Evolutionary conservation across 2,113 vertebrate species (phyloP).

Genomic region (Gorsachius goisagi): DNA sequence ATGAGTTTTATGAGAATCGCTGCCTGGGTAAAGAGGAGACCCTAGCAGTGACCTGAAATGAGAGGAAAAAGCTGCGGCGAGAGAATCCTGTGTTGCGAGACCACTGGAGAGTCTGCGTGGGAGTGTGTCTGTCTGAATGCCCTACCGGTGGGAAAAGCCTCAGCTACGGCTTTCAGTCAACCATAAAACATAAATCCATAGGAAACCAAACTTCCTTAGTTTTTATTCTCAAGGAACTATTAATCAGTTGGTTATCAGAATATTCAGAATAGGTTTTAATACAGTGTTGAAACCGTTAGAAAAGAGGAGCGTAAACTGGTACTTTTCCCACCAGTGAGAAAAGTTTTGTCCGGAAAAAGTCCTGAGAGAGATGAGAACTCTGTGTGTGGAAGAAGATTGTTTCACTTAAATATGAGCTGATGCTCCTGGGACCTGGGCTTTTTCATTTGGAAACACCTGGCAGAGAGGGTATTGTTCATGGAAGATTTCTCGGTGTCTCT

Average conservation of each 20-base stretch:
- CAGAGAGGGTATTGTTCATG: background rate
- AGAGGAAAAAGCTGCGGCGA: background rate
- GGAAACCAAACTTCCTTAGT: slow-evolving; percentile 50
- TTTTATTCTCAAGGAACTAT: slow-evolving; percentile 45
- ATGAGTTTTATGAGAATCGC: background rate
- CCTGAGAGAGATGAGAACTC: background rate
- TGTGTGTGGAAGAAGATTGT: background rate
- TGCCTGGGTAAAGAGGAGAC: slow-evolving; percentile 13
- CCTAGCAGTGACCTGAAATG: background rate
- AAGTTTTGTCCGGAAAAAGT: background rate
- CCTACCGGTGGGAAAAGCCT: background rate
- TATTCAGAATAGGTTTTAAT: background rate
- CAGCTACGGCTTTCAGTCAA: background rate
- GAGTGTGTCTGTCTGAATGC: background rate
- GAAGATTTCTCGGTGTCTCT: background rate
- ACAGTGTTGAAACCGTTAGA: slow-evolving; percentile 20
- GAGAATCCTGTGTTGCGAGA: background rate
- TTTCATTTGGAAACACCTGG: background rate
- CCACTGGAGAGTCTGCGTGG: background rate
- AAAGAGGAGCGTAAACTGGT: background rate
- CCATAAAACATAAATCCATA: slow-evolving; percentile 15
- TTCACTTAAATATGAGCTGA: background rate
- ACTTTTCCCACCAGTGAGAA: background rate
- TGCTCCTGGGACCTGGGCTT: background rate
- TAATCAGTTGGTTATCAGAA: slow-evolving; percentile 57